Evolutionary conservation across 2,888 invertebrate species (phyloP), one percentile per base, ranked within the genome.

Genomic region (Drosophila neotestacea): DNA sequence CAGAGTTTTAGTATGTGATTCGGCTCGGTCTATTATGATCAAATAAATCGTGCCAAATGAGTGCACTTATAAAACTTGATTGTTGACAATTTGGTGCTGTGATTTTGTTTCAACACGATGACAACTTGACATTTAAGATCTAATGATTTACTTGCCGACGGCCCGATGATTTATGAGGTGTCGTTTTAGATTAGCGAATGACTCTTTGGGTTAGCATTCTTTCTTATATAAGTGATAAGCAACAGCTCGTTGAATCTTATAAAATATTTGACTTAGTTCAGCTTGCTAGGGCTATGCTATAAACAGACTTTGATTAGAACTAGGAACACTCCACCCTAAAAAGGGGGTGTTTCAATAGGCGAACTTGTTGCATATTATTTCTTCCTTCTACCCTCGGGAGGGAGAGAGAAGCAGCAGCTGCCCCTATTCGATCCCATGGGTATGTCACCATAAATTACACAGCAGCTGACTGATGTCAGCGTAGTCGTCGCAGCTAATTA

Each of bases 401-500:
- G 4, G 4, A 48, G 6, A n/a, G 11, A 5, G 47, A 13, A 51
- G 28, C 44, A 54, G 48, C 76, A 70, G 76, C 71, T 73, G 76
- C 64, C 36, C 58, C 69, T 69, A 32, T n/a, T n/a, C 28, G 54
- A 30, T 42, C 55, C 48, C 27, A 27, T 9, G 10, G 47, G 32
- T 50, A 28, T 50, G 61, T 70, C 65, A 41, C 44, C 76, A 85
- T 90, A 89, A 90, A 91, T 90, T 84, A 88, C 58, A 70, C 47
- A 72, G 87, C 91, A 90, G 91, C 91, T 91, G 92, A 91, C 72
- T 86, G 81, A 81, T 84, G 83, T 85, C 84, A 81, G 78, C 70
- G 65, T 63, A 77, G 79, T 84, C 92, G 91, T 91, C 85, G 88
- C 90, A 89, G 91, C 91, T 92, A 92, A 92, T 92, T 92, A 92